Conservation (phyloP, 2,888 invertebrate species). For the Oscheius sp. region DNA sequence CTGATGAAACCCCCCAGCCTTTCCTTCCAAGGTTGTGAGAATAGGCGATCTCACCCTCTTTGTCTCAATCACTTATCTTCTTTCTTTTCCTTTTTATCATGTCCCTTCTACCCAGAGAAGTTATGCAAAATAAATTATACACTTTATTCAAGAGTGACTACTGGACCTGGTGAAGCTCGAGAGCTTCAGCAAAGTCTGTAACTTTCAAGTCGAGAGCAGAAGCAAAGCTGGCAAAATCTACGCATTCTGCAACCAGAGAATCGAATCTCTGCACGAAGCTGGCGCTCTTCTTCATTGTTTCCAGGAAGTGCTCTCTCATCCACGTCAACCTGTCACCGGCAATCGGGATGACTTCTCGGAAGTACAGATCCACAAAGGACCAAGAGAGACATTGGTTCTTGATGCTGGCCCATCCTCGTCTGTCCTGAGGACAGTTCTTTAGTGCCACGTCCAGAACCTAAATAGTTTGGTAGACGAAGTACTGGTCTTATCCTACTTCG, state of each 20-base stretch:
- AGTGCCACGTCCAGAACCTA: constrained; percentile 43
- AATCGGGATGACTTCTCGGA: constrained; percentile 53
- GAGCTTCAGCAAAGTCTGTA: constrained; percentile 1
- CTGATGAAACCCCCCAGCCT: too few species aligned
- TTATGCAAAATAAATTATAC: too few species aligned
- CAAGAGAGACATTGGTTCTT: constrained; percentile 45
- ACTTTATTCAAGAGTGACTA: neutral
- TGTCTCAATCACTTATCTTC: too few species aligned
- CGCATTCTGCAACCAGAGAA: neutral
- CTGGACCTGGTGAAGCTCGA: neutral
- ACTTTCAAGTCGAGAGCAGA: neutral
- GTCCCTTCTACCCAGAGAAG: too few species aligned
- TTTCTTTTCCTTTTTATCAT: too few species aligned
- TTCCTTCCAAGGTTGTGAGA: too few species aligned
- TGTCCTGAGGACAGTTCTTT: constrained; percentile 35
- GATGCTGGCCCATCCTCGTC: constrained; percentile 37
- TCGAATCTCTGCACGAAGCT: constrained; percentile 53
- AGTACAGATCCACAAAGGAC: constrained; percentile 56
- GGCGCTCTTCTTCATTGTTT: constrained; percentile 46
- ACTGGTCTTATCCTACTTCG: constrained; percentile 33
- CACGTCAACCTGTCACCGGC: constrained; percentile 49
- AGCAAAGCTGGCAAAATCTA: constrained; percentile 20
- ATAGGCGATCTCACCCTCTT: too few species aligned
- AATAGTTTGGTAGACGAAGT: constrained; percentile 1
- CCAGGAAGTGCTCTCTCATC: constrained; percentile 47